Evolutionary conservation across 2,797 vertebrate genomes (phyloP).

Genomic region (Pelodytes ibericus): DNA sequence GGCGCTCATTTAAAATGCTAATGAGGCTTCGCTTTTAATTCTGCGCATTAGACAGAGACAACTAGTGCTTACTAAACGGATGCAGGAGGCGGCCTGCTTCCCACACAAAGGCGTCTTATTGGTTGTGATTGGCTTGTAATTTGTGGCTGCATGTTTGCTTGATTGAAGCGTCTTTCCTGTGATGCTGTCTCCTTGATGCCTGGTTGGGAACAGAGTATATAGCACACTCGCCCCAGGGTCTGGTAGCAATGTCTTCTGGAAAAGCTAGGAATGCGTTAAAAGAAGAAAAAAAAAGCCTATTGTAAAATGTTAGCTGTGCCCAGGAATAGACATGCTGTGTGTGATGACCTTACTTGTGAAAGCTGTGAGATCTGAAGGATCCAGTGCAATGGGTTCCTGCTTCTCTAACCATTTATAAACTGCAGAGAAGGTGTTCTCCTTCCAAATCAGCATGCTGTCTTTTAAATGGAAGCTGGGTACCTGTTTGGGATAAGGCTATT

Average conservation of each 20-base stretch:
- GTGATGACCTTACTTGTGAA: constrained; percentile 63
- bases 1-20: constrained; percentile 59
- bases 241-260: constrained; percentile 65
- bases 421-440: no score
- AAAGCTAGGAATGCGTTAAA: constrained; percentile 66
- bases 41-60: constrained; percentile 52
- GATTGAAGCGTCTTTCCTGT: constrained; percentile 65
- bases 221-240: constrained; percentile 67
- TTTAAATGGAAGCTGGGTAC: no score
- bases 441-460: no score
- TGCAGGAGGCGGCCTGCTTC: constrained; percentile 51
- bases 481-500: no score
- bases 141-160: constrained; percentile 67
- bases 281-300: constrained; percentile 64
- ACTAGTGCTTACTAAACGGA: constrained; percentile 37
- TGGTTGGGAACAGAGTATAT: constrained; percentile 62
- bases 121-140: constrained; percentile 63
- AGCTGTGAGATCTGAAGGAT: no score
- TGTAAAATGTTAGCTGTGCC: constrained; percentile 61
- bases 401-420: no score
- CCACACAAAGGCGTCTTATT: constrained; percentile 50
- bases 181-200: constrained; percentile 64
- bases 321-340: constrained; percentile 60
- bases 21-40: constrained; percentile 56
- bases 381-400: no score